Conservation (phyloP, 2,888 invertebrate genomes). For the Lydus trimaculatus region DNA sequence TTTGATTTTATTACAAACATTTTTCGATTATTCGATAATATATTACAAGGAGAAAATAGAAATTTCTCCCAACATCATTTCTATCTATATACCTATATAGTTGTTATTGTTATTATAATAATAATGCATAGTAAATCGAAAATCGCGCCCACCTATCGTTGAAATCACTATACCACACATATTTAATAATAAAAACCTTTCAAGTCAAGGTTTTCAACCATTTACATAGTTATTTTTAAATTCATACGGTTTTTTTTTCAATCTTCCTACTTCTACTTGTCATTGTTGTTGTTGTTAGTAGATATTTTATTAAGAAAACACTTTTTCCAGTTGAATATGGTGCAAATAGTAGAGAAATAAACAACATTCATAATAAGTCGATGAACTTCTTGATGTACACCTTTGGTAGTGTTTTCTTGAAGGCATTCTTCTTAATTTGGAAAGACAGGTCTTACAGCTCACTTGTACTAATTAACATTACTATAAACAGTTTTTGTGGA, state of each 20-base stretch:
- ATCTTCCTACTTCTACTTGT: not conserved
- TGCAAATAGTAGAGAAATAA: constrained; percentile 34
- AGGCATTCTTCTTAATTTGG: constrained; percentile 47
- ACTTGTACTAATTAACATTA: not conserved
- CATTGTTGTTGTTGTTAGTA: not conserved
- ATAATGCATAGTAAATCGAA: constrained; percentile 9
- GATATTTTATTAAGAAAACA: not conserved
- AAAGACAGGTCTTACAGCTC: constrained; percentile 40
- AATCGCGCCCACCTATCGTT: constrained; percentile 10
- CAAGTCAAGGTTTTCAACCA: not conserved
- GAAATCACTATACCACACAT: constrained; percentile 7
- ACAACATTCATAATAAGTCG: constrained; percentile 36
- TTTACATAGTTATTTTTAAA: constrained; percentile 5
- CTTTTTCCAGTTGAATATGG: not conserved
- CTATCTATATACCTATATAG: not conserved
- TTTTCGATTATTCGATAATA: constrained; percentile 3
- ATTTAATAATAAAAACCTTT: not conserved
- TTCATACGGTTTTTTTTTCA: not conserved
- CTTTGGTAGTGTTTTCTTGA: constrained; percentile 36
- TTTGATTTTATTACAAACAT: not conserved
- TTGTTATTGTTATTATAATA: not conserved
- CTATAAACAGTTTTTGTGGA: not conserved
- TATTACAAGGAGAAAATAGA: not conserved
- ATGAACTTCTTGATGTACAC: constrained; percentile 32
- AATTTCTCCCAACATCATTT: not conserved